A percentile compares a stretch with the other conserved stretches of the same genome.
Evolutionary conservation across 2,888 invertebrate species (phyloP).

Genomic region (Synergus umbraculus): DNA sequence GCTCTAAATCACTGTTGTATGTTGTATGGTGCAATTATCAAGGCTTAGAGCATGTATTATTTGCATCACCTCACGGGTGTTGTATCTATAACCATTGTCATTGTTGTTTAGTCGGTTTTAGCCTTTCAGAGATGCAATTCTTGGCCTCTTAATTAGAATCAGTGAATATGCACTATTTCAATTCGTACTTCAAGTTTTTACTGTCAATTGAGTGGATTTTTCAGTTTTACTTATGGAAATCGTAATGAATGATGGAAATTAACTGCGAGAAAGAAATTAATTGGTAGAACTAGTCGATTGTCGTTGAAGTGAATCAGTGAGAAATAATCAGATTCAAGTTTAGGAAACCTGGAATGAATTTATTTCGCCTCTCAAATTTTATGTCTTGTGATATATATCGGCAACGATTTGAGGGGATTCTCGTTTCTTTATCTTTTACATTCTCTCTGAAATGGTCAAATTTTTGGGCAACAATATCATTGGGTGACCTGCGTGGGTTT

Average conservation of each 20-base stretch:
- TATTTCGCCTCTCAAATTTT: constrained; percentile 44
- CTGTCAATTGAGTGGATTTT: no score
- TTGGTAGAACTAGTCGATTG: background rate
- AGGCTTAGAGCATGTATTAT: constrained; percentile 53
- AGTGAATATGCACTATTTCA: no score
- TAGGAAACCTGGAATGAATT: background rate
- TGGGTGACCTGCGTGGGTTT: constrained; percentile 67
- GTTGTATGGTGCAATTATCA: constrained; percentile 54
- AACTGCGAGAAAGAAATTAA: no score
- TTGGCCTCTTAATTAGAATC: no score
- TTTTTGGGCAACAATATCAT: constrained; percentile 64
- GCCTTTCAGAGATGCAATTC: background rate
- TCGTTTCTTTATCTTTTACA: constrained; percentile 36
- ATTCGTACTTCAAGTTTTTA: no score
- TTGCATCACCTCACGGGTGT: constrained; percentile 48
- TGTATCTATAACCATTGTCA: constrained; percentile 53
- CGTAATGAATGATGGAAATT: no score
- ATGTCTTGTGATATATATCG: constrained; percentile 41
- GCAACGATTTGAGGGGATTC: constrained; percentile 10
- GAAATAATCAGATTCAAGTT: no score
- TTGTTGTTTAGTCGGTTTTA: constrained; percentile 43
- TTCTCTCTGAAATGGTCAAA: constrained; percentile 42
- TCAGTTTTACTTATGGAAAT: no score
- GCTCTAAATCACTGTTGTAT: constrained; percentile 71
- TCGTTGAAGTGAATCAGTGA: no score